Evolutionary conservation across 2,797 vertebrate species (phyloP).

Genomic region (Ctenopoma kingsleyae): DNA sequence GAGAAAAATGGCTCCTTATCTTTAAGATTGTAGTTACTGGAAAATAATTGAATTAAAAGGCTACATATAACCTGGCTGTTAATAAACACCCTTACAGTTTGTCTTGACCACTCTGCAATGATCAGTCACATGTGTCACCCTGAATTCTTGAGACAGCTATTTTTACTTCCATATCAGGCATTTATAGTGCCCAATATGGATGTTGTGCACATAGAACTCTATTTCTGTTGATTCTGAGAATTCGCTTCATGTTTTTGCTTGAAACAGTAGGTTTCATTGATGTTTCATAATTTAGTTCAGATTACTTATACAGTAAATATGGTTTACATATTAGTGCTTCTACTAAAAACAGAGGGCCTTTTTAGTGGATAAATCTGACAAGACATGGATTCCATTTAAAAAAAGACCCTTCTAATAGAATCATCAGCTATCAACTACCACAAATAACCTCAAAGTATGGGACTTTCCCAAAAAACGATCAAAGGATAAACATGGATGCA

Average conservation of each 20-base stretch:
- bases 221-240: slow-evolving; percentile 50
- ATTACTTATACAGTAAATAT: slow-evolving; percentile 33
- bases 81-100: background rate
- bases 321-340: slow-evolving; percentile 32
- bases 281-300: slow-evolving; percentile 45
- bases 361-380: slow-evolving; percentile 31
- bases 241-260: slow-evolving; percentile 25
- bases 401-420: slow-evolving; percentile 19
- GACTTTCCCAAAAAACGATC: slow-evolving; percentile 35
- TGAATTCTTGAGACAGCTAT: slow-evolving; percentile 10
- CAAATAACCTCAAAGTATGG: slow-evolving; percentile 16
- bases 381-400: slow-evolving; percentile 5
- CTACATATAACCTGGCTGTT: background rate
- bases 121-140: slow-evolving; percentile 17
- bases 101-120: slow-evolving; percentile 10
- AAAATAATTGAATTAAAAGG: background rate
- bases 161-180: slow-evolving; percentile 1
- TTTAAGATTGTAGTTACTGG: background rate
- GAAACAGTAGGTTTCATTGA: slow-evolving; percentile 36
- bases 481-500: slow-evolving; percentile 12
- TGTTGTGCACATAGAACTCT: background rate
- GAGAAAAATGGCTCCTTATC: background rate
- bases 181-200: background rate
- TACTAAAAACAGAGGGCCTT: slow-evolving; percentile 37
- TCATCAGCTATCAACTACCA: slow-evolving; percentile 21